Evolutionary conservation across 2,888 invertebrate genomes (phyloP), one percentile per base, ranked within the genome.

Genomic region (Thymelicus lineola): DNA sequence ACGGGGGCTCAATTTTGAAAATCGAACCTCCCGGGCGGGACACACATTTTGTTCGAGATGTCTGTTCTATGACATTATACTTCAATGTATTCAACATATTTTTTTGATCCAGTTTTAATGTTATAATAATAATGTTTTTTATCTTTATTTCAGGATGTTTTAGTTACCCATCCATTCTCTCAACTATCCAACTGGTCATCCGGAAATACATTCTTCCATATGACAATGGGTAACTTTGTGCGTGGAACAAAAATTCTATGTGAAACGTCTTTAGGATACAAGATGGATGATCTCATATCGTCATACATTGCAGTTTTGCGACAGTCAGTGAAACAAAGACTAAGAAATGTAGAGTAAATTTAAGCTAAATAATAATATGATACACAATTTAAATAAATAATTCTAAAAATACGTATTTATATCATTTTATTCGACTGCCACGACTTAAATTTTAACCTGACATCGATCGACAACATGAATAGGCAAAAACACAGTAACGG

Each of bases 101-200:
- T 28, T 28, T 28, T 28, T 28, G 28, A 28, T 70, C 68, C n/a
- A 35, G 14, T 14, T 45, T 45, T 15, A 48, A 48, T 9, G 9
- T 48, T 15, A 14, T 61, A 61, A 61, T 48, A 59, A 50, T 55
- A 15, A n/a, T 14, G 7, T 17, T 50, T 4, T 42, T 42, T 42
- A 10, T 12, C 0, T 70, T 38, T 66, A 70, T 86, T 86, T 59
- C 84, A 97, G 97, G 97, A 97, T 78, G 95, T 98, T 69, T 90
- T 98, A 74, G 96, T 96, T 6, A 97, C 97, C 14, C 97, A 98
- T 88, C 96, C 97, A 35, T 99, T 98, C 89, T 96, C 97, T 1
- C 97, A 98, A 80, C 95, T 99, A 73, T 97, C 97, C 64, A 98
- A 98, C 86, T 99, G 99, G 98, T 98, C 98, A 57, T 98, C 98